Conservation (phyloP, 2,888 invertebrate species). For the Creontiades dilutus region DNA sequence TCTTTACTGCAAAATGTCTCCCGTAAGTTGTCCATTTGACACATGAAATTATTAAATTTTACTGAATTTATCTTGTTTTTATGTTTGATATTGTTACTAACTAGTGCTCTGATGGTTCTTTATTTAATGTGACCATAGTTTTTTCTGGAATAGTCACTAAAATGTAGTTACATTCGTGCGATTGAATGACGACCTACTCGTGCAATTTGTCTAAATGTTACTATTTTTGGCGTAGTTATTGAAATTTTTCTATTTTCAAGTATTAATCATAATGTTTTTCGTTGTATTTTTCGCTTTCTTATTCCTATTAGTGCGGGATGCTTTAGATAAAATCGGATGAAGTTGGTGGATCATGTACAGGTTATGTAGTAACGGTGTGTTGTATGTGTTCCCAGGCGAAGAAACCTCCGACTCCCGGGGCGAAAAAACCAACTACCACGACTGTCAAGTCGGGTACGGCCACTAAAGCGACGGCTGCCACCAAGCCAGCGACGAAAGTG, state of each 20-base stretch:
- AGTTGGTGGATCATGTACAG: background rate
- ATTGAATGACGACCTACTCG: background rate
- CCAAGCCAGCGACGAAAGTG: slow-evolving; percentile 73
- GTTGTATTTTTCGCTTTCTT: background rate
- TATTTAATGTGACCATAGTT: background rate
- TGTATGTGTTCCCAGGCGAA: slow-evolving; percentile 70
- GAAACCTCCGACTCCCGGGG: slow-evolving; percentile 72
- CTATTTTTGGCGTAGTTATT: background rate
- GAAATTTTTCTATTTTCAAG: background rate
- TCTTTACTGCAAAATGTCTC: slow-evolving; percentile 73
- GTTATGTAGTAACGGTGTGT: slow-evolving; percentile 55
- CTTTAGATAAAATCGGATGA: slow-evolving; percentile 68
- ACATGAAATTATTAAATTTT: slow-evolving; percentile 18
- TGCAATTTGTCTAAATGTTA: background rate
- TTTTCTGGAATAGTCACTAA: background rate
- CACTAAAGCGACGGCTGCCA: slow-evolving; percentile 71
- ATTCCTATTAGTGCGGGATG: slow-evolving; percentile 52
- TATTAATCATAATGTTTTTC: background rate
- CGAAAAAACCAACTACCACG: slow-evolving; percentile 73
- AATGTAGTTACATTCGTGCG: background rate
- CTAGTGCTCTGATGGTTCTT: background rate
- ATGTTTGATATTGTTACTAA: background rate
- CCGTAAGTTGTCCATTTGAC: slow-evolving; percentile 71
- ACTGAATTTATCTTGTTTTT: slow-evolving; percentile 17
- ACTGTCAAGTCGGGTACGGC: slow-evolving; percentile 72